phyloP scores from a whole-genome alignment of 2,797 vertebrate species.

The Malacoraja senta region DNA sequence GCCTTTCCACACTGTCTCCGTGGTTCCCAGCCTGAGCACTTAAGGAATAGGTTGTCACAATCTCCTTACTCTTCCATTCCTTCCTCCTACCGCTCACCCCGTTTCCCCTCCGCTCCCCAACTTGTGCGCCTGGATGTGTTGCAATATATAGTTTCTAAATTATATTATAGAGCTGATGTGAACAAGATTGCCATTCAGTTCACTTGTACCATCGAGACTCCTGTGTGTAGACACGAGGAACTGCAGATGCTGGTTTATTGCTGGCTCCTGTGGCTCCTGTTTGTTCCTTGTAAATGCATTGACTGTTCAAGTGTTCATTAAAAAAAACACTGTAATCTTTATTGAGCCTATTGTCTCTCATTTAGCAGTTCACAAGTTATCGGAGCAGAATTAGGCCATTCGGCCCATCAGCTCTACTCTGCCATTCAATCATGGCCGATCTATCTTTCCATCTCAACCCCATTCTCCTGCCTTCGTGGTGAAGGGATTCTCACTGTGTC shows the following conservation, averaged over 20 bases:
- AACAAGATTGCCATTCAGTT: constrained; percentile 19
- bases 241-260: too few relatives aligned
- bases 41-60: constrained; percentile 16
- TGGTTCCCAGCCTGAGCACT: constrained; percentile 2
- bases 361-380: background rate
- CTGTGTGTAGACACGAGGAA: too few relatives aligned
- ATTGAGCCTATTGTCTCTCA: background rate
- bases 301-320: constrained; percentile 20
- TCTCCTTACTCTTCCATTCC: background rate
- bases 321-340: constrained; percentile 15
- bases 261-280: background rate
- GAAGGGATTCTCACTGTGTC: background rate
- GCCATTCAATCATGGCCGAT: too few relatives aligned
- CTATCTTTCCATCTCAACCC: too few relatives aligned
- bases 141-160: background rate
- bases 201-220: background rate
- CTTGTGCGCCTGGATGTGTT: background rate
- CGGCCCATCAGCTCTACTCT: too few relatives aligned
- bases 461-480: background rate
- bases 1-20: background rate
- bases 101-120: background rate
- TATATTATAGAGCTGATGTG: background rate
- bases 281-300: constrained; percentile 32
- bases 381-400: too few relatives aligned
- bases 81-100: background rate